Conservation (phyloP, 2,113 vertebrate species). For the Ictidomys tridecemlineatus region DNA sequence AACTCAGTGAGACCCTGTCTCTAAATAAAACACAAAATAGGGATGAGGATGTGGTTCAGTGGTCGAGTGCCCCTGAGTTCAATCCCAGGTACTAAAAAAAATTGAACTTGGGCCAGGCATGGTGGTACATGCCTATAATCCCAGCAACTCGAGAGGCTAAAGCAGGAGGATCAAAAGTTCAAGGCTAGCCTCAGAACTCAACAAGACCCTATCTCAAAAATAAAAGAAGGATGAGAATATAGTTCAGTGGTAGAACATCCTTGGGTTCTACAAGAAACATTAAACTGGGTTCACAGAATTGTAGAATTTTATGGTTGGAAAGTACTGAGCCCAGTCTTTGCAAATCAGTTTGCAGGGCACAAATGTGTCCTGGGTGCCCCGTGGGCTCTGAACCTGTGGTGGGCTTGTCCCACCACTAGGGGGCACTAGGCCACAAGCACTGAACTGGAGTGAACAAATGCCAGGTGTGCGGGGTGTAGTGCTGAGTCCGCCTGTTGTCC, state of each 20-base stretch:
- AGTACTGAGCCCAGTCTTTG: not conserved
- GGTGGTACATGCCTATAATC: no score
- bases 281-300: not conserved
- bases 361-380: no score
- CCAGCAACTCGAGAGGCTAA: no score
- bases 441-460: not conserved
- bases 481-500: not conserved
- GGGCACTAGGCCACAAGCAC: not conserved
- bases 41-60: no score
- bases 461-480: not conserved
- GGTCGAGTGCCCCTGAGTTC: no score
- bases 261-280: not conserved
- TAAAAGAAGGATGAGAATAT: no score
- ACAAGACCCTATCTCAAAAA: no score
- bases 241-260: no score
- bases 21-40: no score
- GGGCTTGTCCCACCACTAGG: constrained; percentile 25
- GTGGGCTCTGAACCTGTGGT: not conserved
- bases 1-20: no score
- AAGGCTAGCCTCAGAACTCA: no score
- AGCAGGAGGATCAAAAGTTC: no score
- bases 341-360: not conserved
- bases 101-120: not conserved
- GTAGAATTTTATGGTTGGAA: not conserved
- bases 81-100: not conserved